These are phyloP conservation scores for Drosophila formosana DNA, from an alignment of 2,888 invertebrate genomes.

Conservation along the genomic window DNA sequence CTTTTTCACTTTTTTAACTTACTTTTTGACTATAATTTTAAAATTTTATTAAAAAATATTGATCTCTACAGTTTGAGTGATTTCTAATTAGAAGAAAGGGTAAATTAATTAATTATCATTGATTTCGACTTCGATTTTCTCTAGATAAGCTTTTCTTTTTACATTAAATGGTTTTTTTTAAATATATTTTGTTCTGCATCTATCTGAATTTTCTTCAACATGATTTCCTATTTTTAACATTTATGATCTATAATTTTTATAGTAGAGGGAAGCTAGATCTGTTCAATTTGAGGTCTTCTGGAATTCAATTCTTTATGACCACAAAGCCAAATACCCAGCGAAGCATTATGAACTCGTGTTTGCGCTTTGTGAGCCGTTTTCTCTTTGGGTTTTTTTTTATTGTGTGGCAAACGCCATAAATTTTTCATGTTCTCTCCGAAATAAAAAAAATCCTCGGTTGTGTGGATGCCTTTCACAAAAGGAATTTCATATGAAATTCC, in stretches of 20 bases:
- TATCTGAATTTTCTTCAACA: background rate
- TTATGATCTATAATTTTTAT: background rate
- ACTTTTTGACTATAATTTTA: no score
- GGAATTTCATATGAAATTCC: slow-evolving; percentile 73
- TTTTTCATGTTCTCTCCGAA: slow-evolving; percentile 52
- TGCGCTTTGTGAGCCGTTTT: slow-evolving; percentile 6
- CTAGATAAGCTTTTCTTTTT: no score
- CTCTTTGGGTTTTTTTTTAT: slow-evolving; percentile 10
- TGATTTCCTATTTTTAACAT: background rate
- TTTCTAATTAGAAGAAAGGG: no score
- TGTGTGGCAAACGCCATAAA: slow-evolving; percentile 50
- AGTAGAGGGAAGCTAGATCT: background rate
- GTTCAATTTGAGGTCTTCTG: slow-evolving; percentile 9
- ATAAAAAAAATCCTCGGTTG: slow-evolving; percentile 18
- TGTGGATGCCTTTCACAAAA: slow-evolving; percentile 48
- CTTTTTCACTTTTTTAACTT: no score
- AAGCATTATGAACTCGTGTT: slow-evolving; percentile 32
- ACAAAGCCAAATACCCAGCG: slow-evolving; percentile 18
- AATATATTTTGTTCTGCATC: no score
- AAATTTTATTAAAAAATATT: no score
- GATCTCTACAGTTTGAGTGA: no score
- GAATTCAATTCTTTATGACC: slow-evolving; percentile 36
- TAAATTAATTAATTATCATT: no score
- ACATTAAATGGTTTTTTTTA: no score
- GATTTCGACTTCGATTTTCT: no score